phyloP scores from a whole-genome alignment of 2,113 vertebrate genomes.

The Rhinogobius similis region DNA sequence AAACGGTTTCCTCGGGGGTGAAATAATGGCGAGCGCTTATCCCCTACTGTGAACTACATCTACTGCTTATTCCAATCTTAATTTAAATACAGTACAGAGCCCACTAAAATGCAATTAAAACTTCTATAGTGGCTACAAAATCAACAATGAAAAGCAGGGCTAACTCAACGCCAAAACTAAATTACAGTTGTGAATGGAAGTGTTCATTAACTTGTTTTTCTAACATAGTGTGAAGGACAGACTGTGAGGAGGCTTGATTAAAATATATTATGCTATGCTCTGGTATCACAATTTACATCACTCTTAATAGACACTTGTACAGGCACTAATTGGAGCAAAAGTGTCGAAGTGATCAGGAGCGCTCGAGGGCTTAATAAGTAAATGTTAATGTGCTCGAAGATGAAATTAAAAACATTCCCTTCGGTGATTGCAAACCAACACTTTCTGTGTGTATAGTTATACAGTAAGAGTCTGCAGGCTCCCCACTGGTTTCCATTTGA shows the following conservation, averaged over 20 bases:
- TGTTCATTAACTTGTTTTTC: slow-evolving; percentile 17
- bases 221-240: slow-evolving; percentile 17
- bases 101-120: not conserved
- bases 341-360: slow-evolving; percentile 51
- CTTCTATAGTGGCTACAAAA: slow-evolving; percentile 8
- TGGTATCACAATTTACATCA: slow-evolving; percentile 29
- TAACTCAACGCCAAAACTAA: slow-evolving; percentile 10
- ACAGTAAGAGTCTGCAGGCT: not conserved
- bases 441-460: slow-evolving; percentile 29
- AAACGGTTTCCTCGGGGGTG: not conserved
- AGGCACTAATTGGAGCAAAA: slow-evolving; percentile 54
- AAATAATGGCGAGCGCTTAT: not conserved
- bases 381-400: slow-evolving; percentile 57
- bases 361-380: slow-evolving; percentile 55
- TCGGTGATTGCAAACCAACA: slow-evolving; percentile 51
- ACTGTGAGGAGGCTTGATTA: slow-evolving; percentile 34
- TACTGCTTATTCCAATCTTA: slow-evolving; percentile 1
- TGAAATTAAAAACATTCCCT: slow-evolving; percentile 46
- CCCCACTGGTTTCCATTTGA: slow-evolving; percentile 43
- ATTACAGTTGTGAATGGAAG: slow-evolving; percentile 22
- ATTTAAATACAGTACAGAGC: not conserved
- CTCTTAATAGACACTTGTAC: slow-evolving; percentile 36
- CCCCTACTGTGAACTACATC: slow-evolving; percentile 1
- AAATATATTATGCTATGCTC: slow-evolving; percentile 33
- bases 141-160: slow-evolving; percentile 14